Evolutionary conservation across 2,797 vertebrate species (phyloP).

Genomic region (Pteropus rufus): DNA sequence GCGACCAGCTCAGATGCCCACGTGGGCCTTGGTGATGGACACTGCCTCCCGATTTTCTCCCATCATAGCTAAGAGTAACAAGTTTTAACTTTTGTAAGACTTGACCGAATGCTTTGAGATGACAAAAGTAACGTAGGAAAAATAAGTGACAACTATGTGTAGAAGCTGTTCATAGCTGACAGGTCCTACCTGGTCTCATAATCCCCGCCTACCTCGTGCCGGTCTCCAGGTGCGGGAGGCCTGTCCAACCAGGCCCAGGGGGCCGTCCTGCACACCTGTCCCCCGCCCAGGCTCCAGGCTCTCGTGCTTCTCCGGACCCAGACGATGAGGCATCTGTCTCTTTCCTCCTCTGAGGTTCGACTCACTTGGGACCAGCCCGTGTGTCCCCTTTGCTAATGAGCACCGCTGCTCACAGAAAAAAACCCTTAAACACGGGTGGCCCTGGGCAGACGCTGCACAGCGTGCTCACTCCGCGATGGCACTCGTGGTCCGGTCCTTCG

Average conservation of each 20-base stretch:
- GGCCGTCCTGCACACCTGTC: not conserved
- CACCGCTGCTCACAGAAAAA: not conserved
- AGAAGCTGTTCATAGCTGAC: not conserved
- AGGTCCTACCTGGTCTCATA: not conserved
- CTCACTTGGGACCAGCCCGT: not conserved
- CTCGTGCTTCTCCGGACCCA: not conserved
- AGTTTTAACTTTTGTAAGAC: not conserved
- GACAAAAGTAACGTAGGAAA: not conserved
- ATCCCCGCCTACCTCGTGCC: not conserved
- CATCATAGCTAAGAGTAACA: not conserved
- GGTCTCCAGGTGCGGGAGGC: not conserved
- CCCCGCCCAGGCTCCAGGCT: not conserved
- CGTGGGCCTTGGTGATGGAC: not conserved
- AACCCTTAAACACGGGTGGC: not conserved
- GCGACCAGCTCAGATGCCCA: not conserved
- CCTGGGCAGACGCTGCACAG: not conserved
- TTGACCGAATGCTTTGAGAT: not conserved
- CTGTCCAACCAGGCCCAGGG: accelerated
- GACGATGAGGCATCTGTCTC: not conserved
- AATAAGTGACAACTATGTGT: not conserved
- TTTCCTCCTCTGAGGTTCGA: not conserved
- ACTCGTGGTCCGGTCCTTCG: accelerated
- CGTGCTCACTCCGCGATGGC: not conserved
- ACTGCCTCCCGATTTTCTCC: not conserved
- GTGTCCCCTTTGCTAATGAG: not conserved